Base-by-base conservation (phyloP, 1,140 invertebrate species). In the Drosophila bifasciata region DNA sequence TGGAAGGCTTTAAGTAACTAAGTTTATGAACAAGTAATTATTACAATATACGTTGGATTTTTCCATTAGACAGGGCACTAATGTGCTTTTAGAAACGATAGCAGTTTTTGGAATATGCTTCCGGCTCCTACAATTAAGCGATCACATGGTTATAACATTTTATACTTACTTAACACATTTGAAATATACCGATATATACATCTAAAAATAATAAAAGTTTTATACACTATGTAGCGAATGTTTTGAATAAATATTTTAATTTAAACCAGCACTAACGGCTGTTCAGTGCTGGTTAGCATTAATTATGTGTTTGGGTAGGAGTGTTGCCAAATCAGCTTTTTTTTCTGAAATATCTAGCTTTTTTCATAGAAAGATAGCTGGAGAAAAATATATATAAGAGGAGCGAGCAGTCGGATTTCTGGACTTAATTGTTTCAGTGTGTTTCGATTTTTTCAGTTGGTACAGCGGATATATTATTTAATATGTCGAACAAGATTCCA, bases 1-100 rank as follows among this genome's bases (percentile, higher is more conserved):
- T 62, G 25, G 67, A 85, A 69, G 81, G 81, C 81, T 85, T 85
- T 85, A 85, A 85, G 86, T 53, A 66, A 59, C 32, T 74, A 80
- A 62, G 68, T 76, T 85, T 50, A 58, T 63, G 46, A 51, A 57
- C 58, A 67, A 67, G 46, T 53, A 57, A 57, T 55, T 71, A 67
- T 67, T 39, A 49, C 58, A 70, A 70, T 51, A 44, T 83, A 63
- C 41, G 55, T 71, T 77, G 75, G 72, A 59, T 59, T 59, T 83
- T 79, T 79, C 61, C 70, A 84, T 72, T 58, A 46, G 28, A 11
- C 32, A 13, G 32, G 32, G 32, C 32, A 36, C 3, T 36, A 36
- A 36, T 36, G 32, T 36, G 32, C 32, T 36, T 36, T 8, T 36
- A 69, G 40, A 68, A 46, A 79, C 62, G 46, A 55, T 84, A 55